Evolutionary conservation across 2,888 invertebrate species (phyloP).

Genomic region (Tetragnatha montana): DNA sequence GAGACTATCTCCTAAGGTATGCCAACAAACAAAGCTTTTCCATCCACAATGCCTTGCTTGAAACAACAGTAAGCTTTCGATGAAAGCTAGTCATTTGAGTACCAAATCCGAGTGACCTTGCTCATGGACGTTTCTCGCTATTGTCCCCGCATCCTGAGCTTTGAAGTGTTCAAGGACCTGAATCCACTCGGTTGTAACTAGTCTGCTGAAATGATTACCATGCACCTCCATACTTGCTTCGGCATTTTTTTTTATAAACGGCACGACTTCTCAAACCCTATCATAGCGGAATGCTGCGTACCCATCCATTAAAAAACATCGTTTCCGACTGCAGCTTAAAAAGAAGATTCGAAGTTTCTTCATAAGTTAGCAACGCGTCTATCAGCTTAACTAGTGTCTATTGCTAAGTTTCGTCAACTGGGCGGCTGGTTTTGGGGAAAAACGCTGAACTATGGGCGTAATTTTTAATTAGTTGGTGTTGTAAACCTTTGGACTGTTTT

Average conservation of each 20-base stretch:
- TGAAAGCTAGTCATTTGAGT: slow-evolving; percentile 15
- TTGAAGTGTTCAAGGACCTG: slow-evolving; percentile 43
- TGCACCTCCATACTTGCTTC: not conserved
- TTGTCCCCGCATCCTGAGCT: slow-evolving; percentile 44
- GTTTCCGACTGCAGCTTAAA: too few species aligned
- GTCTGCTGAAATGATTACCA: slow-evolving; percentile 11
- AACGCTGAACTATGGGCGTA: too few species aligned
- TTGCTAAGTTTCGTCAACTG: too few species aligned
- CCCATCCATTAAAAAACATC: not conserved
- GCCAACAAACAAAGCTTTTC: not conserved
- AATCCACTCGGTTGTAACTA: slow-evolving; percentile 28
- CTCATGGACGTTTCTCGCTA: slow-evolving; percentile 35
- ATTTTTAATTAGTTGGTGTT: too few species aligned
- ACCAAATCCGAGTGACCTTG: slow-evolving; percentile 35
- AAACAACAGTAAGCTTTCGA: slow-evolving; percentile 26
- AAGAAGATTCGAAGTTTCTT: too few species aligned
- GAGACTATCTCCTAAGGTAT: not conserved
- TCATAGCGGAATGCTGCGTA: not conserved
- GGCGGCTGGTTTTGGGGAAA: too few species aligned
- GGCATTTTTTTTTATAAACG: not conserved
- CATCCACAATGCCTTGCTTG: slow-evolving; percentile 3
- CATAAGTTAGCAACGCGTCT: too few species aligned
- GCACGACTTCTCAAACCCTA: not conserved
- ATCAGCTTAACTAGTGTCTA: too few species aligned
- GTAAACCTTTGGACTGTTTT: too few species aligned